Evolutionary conservation across 1,140 invertebrate genomes (phyloP).

Genomic region (Semibalanus balanoides): DNA sequence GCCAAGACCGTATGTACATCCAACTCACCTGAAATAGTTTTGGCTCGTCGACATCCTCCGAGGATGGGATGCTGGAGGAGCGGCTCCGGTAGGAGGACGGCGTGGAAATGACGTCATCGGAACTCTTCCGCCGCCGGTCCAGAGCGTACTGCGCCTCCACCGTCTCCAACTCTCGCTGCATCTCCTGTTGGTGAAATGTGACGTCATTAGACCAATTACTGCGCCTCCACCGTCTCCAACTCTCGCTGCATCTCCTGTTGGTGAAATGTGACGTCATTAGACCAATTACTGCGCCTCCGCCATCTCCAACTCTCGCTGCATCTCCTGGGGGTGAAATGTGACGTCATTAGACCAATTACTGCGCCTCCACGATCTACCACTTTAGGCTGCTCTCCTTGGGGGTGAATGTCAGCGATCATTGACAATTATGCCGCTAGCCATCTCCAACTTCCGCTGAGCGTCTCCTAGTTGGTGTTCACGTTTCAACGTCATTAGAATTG

Average conservation of each 20-base stretch:
- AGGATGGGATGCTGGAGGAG: background rate
- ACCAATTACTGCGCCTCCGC: background rate
- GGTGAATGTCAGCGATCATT: too few species aligned
- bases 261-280: background rate
- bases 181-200: background rate
- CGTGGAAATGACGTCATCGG: background rate
- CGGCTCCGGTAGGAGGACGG: background rate
- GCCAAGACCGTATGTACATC: too few species aligned
- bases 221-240: background rate
- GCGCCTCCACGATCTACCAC: background rate
- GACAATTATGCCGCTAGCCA: too few species aligned
- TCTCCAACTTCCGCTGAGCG: too few species aligned
- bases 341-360: background rate
- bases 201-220: background rate
- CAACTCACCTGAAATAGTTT: background rate
- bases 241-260: background rate
- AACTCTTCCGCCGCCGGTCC: background rate
- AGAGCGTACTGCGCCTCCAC: background rate
- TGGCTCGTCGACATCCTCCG: background rate
- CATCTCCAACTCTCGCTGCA: background rate
- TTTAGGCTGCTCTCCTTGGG: background rate
- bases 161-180: background rate
- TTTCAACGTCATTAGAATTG: too few species aligned
- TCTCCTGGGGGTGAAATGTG: background rate
- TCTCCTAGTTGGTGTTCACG: too few species aligned